Conservation (phyloP, 2,797 vertebrate species). For the Amphiprion clarkii region DNA sequence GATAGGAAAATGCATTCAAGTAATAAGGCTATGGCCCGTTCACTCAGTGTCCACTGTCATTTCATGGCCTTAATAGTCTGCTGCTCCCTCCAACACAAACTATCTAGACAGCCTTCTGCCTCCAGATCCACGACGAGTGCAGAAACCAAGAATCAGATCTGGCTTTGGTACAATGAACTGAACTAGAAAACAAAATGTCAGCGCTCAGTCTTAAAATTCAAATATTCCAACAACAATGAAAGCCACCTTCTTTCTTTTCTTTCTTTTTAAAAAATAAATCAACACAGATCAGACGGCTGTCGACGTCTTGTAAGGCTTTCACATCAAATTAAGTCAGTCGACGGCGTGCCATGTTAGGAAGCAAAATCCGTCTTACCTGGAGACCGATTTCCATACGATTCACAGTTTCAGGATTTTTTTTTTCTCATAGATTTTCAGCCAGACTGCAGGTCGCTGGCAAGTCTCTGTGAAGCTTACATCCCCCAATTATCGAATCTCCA, state of each 20-base stretch:
- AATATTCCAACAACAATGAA: slow-evolving; percentile 27
- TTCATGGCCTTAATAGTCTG: slow-evolving; percentile 61
- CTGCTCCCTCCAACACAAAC: slow-evolving; percentile 60
- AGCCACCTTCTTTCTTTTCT: slow-evolving; percentile 1
- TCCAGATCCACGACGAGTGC: slow-evolving; percentile 56
- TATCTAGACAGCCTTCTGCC: slow-evolving; percentile 63
- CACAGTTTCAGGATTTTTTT: slow-evolving; percentile 55
- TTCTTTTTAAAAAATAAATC: slow-evolving; percentile 1
- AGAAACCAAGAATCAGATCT: slow-evolving; percentile 37
- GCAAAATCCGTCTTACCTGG: slow-evolving; percentile 76
- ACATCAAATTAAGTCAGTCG: slow-evolving; percentile 58
- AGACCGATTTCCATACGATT: slow-evolving; percentile 64
- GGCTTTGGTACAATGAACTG: slow-evolving; percentile 39
- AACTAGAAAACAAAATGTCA: slow-evolving; percentile 52
- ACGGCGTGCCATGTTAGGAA: slow-evolving; percentile 58
- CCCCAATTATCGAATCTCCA: slow-evolving; percentile 47
- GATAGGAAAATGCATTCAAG: slow-evolving; percentile 68
- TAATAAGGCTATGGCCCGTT: slow-evolving; percentile 63
- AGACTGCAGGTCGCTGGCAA: slow-evolving; percentile 70
- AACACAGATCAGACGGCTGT: slow-evolving; percentile 31
- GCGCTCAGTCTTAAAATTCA: slow-evolving; percentile 42
- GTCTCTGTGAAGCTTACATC: slow-evolving; percentile 57
- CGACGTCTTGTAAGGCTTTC: slow-evolving; percentile 43
- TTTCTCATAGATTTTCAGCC: slow-evolving; percentile 51
- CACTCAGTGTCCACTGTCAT: slow-evolving; percentile 68